Evolutionary conservation across 1,140 invertebrate genomes (phyloP).

Genomic region (Steinernema khuongi): DNA sequence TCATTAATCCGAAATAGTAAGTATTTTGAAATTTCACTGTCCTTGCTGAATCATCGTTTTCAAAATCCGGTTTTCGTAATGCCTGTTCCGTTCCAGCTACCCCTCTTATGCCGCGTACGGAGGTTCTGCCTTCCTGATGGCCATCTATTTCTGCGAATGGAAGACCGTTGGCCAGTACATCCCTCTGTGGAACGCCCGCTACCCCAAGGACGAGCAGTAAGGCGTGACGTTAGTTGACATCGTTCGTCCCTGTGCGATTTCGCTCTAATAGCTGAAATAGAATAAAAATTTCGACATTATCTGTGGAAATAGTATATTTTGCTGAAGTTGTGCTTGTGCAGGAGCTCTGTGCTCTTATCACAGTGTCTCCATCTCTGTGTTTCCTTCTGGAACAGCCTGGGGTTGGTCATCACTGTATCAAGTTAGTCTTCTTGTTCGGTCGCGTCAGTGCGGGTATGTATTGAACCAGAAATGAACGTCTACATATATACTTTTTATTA

Average conservation of each 20-base stretch:
- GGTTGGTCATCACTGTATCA: too few species aligned
- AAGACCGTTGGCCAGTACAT: slow-evolving; percentile 50
- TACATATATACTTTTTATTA: too few species aligned
- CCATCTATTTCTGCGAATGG: slow-evolving; percentile 52
- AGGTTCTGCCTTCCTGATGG: slow-evolving; percentile 42
- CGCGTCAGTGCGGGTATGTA: too few species aligned
- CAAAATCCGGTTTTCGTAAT: background rate
- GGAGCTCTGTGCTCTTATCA: background rate
- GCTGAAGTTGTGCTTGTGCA: background rate
- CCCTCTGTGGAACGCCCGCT: slow-evolving; percentile 47
- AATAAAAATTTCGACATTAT: background rate
- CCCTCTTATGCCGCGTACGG: slow-evolving; percentile 43
- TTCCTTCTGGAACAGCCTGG: background rate
- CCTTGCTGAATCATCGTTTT: slow-evolving; percentile 7
- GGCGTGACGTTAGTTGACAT: background rate
- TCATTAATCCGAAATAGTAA: slow-evolving; percentile 39
- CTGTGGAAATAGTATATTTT: too few species aligned
- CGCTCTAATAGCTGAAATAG: background rate
- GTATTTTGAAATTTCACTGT: slow-evolving; percentile 20
- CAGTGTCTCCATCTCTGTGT: background rate
- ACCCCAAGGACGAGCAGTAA: slow-evolving; percentile 17
- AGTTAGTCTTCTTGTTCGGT: too few species aligned
- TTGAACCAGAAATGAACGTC: too few species aligned
- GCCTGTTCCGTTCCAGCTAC: slow-evolving; percentile 34
- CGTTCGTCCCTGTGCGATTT: background rate